These are phyloP conservation scores for Clupea harengus DNA, from an alignment of 2,113 vertebrate genomes.

Conservation along the genomic window DNA sequence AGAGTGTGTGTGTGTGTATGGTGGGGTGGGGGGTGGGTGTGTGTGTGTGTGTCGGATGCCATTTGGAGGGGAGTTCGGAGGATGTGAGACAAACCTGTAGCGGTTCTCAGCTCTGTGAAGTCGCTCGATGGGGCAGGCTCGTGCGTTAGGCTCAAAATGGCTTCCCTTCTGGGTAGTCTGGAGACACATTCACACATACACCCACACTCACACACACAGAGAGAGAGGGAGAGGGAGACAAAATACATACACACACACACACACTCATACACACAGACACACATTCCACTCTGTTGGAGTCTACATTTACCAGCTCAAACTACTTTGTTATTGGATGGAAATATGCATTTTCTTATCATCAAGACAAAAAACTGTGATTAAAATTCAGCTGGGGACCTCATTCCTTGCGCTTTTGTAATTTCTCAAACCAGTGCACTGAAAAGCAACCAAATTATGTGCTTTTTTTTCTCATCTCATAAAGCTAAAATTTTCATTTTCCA, in stretches of 20 bases:
- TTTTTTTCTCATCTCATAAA: slow-evolving; percentile 31
- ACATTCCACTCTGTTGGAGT: neutral
- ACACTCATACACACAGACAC: neutral
- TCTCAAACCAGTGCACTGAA: slow-evolving; percentile 47
- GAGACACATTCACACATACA: neutral
- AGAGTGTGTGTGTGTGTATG: neutral
- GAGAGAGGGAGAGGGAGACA: too few relatives aligned
- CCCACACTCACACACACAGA: neutral
- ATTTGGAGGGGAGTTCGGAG: neutral
- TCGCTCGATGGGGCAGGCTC: neutral
- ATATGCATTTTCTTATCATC: slow-evolving; percentile 1
- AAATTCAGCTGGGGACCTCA: slow-evolving; percentile 38
- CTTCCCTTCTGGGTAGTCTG: neutral
- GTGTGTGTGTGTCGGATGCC: neutral
- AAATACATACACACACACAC: neutral
- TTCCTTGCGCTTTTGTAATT: slow-evolving; percentile 41
- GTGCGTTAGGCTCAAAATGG: neutral
- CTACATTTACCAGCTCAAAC: neutral
- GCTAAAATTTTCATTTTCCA: slow-evolving; percentile 43
- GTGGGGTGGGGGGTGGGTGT: neutral
- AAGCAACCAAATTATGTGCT: slow-evolving; percentile 50
- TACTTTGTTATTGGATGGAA: neutral
- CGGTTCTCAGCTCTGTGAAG: neutral
- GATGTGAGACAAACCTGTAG: neutral
- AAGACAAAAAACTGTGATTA: slow-evolving; percentile 42